Conservation (phyloP, 2,797 vertebrate genomes). For the Halcyon smyrnensis region DNA sequence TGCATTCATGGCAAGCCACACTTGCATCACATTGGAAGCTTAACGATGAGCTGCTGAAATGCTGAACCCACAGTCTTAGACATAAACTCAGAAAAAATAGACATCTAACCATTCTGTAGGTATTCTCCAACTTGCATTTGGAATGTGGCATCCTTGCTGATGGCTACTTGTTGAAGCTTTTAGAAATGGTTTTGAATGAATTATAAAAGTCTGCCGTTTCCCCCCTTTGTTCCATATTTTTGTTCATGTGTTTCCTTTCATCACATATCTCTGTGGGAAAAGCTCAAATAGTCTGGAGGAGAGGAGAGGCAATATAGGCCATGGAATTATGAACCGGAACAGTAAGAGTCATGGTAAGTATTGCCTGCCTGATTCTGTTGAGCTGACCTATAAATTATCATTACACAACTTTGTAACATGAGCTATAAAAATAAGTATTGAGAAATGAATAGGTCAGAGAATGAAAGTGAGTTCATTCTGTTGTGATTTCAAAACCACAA, state of each 20-base stretch:
- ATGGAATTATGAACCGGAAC: neutral
- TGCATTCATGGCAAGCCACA: conserved; percentile 23
- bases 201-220: neutral
- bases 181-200: neutral
- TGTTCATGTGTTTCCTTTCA: neutral
- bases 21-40: neutral
- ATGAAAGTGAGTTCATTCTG: conserved; percentile 69
- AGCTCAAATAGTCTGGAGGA: neutral
- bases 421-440: conserved; percentile 53
- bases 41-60: conserved; percentile 53
- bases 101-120: conserved; percentile 26
- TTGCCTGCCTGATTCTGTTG: neutral
- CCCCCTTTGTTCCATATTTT: neutral
- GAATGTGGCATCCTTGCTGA: neutral
- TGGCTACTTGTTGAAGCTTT: neutral
- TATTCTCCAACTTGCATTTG: conserved; percentile 26
- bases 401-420: conserved; percentile 29
- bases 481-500: conserved; percentile 69
- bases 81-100: conserved; percentile 51
- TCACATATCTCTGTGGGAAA: neutral
- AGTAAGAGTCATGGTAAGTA: neutral
- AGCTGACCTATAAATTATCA: conserved; percentile 38
- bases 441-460: conserved; percentile 52
- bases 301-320: neutral
- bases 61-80: conserved; percentile 18